Conservation (phyloP, 2,888 invertebrate genomes). For the Stenoptilia bipunctidactyla region DNA sequence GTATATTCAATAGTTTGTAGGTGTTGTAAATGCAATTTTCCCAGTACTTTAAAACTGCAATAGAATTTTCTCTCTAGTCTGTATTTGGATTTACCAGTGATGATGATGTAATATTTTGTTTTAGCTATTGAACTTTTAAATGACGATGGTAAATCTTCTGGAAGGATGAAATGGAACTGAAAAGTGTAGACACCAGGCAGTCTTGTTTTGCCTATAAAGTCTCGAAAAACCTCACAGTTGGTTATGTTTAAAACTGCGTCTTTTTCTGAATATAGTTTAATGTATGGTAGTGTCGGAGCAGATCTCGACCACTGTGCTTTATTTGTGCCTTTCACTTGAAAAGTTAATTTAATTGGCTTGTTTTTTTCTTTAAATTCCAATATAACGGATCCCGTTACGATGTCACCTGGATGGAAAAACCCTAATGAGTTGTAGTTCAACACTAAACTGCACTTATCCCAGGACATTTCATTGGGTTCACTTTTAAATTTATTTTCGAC, state of each 20-base stretch:
- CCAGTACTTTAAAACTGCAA: no score
- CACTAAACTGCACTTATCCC: neutral
- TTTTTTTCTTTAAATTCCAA: neutral
- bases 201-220: conserved; percentile 31
- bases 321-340: conserved; percentile 38
- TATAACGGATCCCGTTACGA: neutral
- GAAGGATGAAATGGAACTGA: conserved; percentile 47
- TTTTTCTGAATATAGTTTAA: conserved; percentile 47
- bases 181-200: conserved; percentile 34
- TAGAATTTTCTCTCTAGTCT: neutral
- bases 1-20: no score
- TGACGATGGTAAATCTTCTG: conserved; percentile 42
- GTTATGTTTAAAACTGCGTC: conserved; percentile 31
- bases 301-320: conserved; percentile 51
- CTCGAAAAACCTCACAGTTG: neutral
- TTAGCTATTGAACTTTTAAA: conserved; percentile 45
- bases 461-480: no score
- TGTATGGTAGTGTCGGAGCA: conserved; percentile 42
- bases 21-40: no score
- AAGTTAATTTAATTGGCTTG: conserved; percentile 6
- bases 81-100: conserved; percentile 33
- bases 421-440: neutral
- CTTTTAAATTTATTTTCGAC: neutral
- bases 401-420: no score
- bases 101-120: conserved; percentile 38